Conservation (phyloP, 1,140 invertebrate genomes). For the Odontomachus brunneus region DNA sequence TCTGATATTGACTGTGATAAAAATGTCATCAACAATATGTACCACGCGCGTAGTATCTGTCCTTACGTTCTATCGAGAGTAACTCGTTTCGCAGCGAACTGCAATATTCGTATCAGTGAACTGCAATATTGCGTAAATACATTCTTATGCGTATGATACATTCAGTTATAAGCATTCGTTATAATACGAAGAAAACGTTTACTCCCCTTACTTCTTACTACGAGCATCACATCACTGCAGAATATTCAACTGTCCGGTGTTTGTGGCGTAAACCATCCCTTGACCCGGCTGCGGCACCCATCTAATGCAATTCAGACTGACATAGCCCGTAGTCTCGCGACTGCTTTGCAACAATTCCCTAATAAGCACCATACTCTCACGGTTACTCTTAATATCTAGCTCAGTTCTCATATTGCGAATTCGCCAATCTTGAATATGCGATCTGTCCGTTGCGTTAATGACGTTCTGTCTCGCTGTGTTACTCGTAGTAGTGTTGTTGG, state of each 20-base stretch:
- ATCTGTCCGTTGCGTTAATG: slow-evolving; percentile 21
- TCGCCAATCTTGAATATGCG: slow-evolving; percentile 64
- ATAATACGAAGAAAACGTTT: slow-evolving; percentile 39
- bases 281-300: slow-evolving; percentile 93
- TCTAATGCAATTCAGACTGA: slow-evolving; percentile 93
- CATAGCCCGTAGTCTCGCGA: slow-evolving; percentile 86
- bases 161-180: slow-evolving; percentile 40
- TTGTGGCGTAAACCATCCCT: slow-evolving; percentile 94
- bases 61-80: slow-evolving; percentile 28
- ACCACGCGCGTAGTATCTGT: not conserved
- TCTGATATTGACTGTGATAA: slow-evolving; percentile 10
- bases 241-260: slow-evolving; percentile 92
- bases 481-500: slow-evolving; percentile 37
- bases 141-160: slow-evolving; percentile 41
- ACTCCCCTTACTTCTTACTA: slow-evolving; percentile 19
- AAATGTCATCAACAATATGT: slow-evolving; percentile 11
- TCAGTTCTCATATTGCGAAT: slow-evolving; percentile 63
- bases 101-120: slow-evolving; percentile 20
- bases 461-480: slow-evolving; percentile 22
- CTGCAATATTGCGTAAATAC: slow-evolving; percentile 17
- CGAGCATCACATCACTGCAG: slow-evolving; percentile 81
- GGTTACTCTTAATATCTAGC: slow-evolving; percentile 69
- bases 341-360: slow-evolving; percentile 88
- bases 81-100: slow-evolving; percentile 13
- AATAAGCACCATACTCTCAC: slow-evolving; percentile 86